phyloP scores from a whole-genome alignment of 1,140 invertebrate genomes.

The Drosophila repleta region DNA sequence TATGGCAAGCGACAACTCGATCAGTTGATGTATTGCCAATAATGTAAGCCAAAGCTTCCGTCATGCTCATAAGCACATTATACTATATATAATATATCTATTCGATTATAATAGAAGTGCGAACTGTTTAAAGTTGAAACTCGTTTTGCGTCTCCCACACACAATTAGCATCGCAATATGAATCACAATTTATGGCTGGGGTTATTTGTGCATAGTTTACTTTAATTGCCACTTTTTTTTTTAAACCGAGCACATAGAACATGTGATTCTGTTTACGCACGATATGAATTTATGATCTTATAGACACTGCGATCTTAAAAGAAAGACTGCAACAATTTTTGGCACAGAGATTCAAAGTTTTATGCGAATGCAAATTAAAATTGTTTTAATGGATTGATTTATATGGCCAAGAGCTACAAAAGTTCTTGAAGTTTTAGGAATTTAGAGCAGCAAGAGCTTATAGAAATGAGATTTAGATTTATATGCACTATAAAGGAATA shows the following conservation, averaged over 20 bases:
- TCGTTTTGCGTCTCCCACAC: slow-evolving; percentile 60
- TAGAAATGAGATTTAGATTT: not conserved
- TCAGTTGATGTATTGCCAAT: slow-evolving; percentile 15
- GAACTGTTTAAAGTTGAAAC: slow-evolving; percentile 37
- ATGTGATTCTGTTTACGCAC: slow-evolving; percentile 2
- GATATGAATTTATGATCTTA: not conserved
- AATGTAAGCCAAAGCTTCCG: slow-evolving; percentile 16
- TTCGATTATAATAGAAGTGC: slow-evolving; percentile 12
- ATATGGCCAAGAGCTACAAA: not conserved
- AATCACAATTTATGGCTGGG: slow-evolving; percentile 11
- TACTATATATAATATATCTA: slow-evolving; percentile 6
- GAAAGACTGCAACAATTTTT: not conserved
- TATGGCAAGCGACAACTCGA: slow-evolving; percentile 10
- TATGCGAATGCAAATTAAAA: not conserved
- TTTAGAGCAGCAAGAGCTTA: not conserved
- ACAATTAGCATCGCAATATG: slow-evolving; percentile 54
- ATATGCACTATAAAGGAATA: too few relatives aligned
- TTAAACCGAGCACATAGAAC: not conserved
- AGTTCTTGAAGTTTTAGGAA: not conserved
- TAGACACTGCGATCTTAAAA: slow-evolving; percentile 5
- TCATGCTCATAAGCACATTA: slow-evolving; percentile 8
- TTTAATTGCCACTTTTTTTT: slow-evolving; percentile 29
- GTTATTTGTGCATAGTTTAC: slow-evolving; percentile 16
- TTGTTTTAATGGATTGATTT: not conserved
- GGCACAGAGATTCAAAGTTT: not conserved